A percentile compares a stretch with the other conserved stretches of the same genome.
Conservation (phyloP, 2,797 vertebrate species). For the Ctenopoma kingsleyae region DNA sequence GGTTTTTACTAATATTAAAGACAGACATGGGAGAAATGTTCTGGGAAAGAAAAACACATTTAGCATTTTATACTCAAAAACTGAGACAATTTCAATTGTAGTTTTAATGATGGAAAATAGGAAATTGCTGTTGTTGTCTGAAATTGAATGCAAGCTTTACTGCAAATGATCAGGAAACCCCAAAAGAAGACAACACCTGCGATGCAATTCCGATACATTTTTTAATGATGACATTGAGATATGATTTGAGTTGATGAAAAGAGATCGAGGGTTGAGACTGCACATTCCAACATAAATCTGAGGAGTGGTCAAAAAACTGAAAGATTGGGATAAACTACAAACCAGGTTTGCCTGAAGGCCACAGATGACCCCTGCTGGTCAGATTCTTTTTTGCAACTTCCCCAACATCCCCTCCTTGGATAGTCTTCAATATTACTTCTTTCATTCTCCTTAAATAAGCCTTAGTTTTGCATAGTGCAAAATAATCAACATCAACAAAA, state of each 20-base stretch:
- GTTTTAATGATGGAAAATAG: no score
- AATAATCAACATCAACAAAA: conserved; percentile 14
- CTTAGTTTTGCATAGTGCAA: background rate
- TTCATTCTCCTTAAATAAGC: conserved; percentile 46
- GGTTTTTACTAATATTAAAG: no score
- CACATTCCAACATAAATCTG: background rate
- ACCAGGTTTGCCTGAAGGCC: conserved; percentile 14
- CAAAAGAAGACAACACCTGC: no score
- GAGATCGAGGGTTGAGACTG: background rate
- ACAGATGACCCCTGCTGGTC: conserved; percentile 71
- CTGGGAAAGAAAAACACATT: no score
- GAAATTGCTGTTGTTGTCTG: no score
- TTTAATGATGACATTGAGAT: no score
- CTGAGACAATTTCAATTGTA: no score
- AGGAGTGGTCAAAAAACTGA: background rate
- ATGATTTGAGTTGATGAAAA: background rate
- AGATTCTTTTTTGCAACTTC: conserved; percentile 38
- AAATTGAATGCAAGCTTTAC: no score
- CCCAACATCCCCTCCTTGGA: background rate
- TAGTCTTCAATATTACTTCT: conserved; percentile 8
- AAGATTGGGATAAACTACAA: background rate
- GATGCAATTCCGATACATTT: no score
- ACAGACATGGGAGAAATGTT: no score
- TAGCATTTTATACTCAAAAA: no score
- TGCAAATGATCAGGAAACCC: no score